A percentile compares a stretch with the other conserved stretches of the same genome.
phyloP scores from a whole-genome alignment of 2,113 vertebrate genomes.

The Prionailurus bengalensis region DNA sequence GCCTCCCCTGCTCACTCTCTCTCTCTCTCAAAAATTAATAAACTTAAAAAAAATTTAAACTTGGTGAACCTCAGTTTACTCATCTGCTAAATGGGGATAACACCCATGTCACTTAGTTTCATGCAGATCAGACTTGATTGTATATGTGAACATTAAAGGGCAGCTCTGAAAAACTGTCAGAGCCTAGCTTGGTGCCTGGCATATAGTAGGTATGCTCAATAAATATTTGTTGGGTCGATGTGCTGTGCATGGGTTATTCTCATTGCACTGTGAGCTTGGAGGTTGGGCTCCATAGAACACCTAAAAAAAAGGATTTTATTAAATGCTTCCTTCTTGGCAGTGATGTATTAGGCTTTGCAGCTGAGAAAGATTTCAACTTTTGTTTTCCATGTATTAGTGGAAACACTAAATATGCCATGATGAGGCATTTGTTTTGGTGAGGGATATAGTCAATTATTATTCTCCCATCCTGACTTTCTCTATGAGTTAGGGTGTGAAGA shows the following conservation, averaged over 20 bases:
- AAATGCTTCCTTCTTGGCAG: slow-evolving; percentile 38
- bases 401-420: slow-evolving; percentile 32
- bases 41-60: neutral
- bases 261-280: neutral
- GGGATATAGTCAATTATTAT: neutral
- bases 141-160: neutral
- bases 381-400: slow-evolving; percentile 42
- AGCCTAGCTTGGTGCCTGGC: neutral
- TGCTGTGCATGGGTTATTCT: neutral
- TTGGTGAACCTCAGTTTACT: neutral
- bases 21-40: too few relatives aligned
- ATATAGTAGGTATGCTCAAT: neutral
- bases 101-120: neutral
- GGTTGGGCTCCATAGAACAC: neutral
- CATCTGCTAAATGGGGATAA: neutral
- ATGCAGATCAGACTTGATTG: neutral
- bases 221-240: neutral
- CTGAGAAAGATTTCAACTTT: neutral
- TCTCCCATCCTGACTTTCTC: slow-evolving; percentile 34
- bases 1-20: too few relatives aligned
- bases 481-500: slow-evolving; percentile 34
- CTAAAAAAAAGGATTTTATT: neutral
- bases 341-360: neutral
- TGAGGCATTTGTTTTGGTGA: slow-evolving; percentile 59
- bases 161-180: neutral